phyloP scores from a whole-genome alignment of 2,113 vertebrate species.

The Carollia perspicillata region DNA sequence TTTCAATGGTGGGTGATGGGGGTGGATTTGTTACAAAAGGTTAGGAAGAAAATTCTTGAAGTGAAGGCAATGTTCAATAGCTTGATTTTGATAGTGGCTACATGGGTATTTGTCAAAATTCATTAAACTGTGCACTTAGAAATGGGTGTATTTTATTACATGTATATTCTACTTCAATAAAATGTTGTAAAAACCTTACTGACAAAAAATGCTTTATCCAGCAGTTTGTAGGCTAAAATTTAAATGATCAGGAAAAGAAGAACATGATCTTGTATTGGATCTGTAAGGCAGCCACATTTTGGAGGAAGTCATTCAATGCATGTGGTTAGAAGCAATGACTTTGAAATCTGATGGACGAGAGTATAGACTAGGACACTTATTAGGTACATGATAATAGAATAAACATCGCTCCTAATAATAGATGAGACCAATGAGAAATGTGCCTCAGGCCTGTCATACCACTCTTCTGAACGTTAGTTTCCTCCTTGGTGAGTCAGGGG shows the following conservation, averaged over 20 bases:
- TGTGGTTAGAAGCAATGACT: neutral
- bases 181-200: neutral
- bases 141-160: neutral
- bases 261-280: neutral
- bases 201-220: neutral
- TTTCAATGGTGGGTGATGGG: neutral
- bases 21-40: neutral
- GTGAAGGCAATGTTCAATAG: neutral
- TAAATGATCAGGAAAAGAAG: neutral
- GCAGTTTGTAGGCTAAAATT: neutral
- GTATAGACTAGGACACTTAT: neutral
- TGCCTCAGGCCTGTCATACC: neutral
- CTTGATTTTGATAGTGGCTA: neutral
- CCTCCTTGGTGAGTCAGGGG: conserved; percentile 23
- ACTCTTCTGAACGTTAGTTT: neutral
- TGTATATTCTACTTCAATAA: neutral
- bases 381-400: conserved; percentile 1
- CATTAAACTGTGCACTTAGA: neutral
- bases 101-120: neutral
- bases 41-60: neutral
- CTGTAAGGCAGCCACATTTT: neutral
- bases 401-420: neutral
- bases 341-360: neutral
- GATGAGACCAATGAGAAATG: conserved; percentile 35
- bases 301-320: neutral